Base-by-base conservation (phyloP, 2,113 vertebrate genomes). In the Numenius arquata region DNA sequence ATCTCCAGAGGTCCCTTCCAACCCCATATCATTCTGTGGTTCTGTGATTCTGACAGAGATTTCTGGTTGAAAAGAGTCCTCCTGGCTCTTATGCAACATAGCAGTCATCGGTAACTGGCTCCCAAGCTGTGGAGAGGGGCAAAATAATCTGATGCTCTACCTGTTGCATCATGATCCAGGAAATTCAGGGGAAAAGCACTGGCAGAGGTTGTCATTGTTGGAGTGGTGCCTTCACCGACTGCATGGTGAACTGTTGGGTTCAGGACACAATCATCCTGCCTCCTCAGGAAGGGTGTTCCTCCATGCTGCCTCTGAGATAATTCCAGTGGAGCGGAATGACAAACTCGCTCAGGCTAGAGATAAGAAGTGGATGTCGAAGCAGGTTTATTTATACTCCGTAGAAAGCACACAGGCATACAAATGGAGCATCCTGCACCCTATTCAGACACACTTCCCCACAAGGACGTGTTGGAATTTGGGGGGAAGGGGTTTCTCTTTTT, bases 281-380 rank as follows among this genome's bases (percentile, higher is more conserved):
- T 8, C 22, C 27, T 72, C 81, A 85, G 89, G 91, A 94, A 91
- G 68, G 86, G 74, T 70, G 52, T 56, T 96, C 45, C 90, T 83
- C 40, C 8, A 20, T 0, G 1, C 70, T 74, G 40, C 76, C 91
- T 38, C 58, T 23, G 10, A 83, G 72, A 27, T 70, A 63, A 79
- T 38, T 47, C 70, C 79, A 58, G 70, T 22, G 32, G 38, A 81
- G 40, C 0, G 1, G 43, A 72, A 71, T 4, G 6, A 58, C 67
- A 59, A 63, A 84, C 12, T 19, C 4, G 2, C 25, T 76, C 9
- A 5, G 70, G 20, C 32, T 85, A 17, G 56, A 65, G 53, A 52
- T 61, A 67, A 72, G 56, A 62, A 29, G 30, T 72, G 34, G 21
- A 53, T 90, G 79, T 45, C 34, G 40, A 70, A 72, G 48, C 55